Base-by-base conservation (phyloP, 2,888 invertebrate species). In the Plemyria rubiginata region DNA sequence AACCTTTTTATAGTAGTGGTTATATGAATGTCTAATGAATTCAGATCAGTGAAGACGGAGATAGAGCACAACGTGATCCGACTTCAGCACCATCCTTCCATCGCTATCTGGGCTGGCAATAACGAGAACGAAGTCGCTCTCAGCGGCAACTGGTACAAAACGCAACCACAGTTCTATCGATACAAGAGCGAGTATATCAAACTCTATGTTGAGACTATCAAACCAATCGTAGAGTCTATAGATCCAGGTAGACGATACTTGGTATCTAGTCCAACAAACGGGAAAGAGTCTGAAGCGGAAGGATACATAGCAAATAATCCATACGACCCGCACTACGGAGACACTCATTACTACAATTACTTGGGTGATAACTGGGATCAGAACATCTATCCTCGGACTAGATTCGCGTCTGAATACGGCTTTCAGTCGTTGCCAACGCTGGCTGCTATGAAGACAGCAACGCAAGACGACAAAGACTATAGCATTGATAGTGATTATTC, bases 341-440 rank as follows among this genome's bases (percentile, higher is more conserved):
- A 99, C 84, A 95, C 96, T 7, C 99, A 99, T 81, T 97, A 96
- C 81, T 99, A 99, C 85, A 96, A 97, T 75, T 98, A 99, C 78
- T 57, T 95, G 0, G 87, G 91, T 28, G 96, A 99, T 77, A 95
- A 96, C 58, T 99, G 98, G 98, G 92, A 96, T 75, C 93, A 95
- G 53, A 94, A 93, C 62, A 95, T 94, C 6, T 98, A 96, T 82
- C 97, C 97, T 0, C 94, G 94, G 12, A 95, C 98, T 0, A 94
- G 99, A 74, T 99, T 99, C 86, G 95, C 96, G 4, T 99, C 99
- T 0, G 99, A 99, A 86, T 99, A 98, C 81, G 99, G 99, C 0
- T 96, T 97, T 71, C 99, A 99, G 86, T 97, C 98, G 0, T 91
- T 97, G 69, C 98, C 99, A 0, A 95, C 96, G 0, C 82, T 95